A percentile compares a stretch with the other conserved stretches of the same genome.
Conservation (phyloP, 2,888 invertebrate genomes). For the Scotopteryx bipunctaria region DNA sequence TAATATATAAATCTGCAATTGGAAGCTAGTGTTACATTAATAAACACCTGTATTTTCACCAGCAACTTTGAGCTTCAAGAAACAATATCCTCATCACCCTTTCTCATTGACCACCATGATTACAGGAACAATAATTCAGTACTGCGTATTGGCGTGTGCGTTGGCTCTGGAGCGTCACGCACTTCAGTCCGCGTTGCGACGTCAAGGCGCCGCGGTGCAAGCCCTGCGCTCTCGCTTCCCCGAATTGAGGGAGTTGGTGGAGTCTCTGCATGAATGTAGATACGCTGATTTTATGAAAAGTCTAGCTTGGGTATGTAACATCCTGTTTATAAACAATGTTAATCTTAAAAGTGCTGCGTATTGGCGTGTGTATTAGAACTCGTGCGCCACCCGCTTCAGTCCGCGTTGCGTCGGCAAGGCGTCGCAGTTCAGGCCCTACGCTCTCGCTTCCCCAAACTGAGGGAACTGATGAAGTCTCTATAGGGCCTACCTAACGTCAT, state of each 20-base stretch:
- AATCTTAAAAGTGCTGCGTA: too few species aligned
- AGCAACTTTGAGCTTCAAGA: too few species aligned
- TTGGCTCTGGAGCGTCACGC: slow-evolving; percentile 81
- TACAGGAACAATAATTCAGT: slow-evolving; percentile 84
- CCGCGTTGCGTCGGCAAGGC: slow-evolving; percentile 80
- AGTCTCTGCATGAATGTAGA: slow-evolving; percentile 94
- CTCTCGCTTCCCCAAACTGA: slow-evolving; percentile 84
- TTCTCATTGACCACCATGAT: slow-evolving; percentile 42
- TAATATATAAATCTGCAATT: too few species aligned
- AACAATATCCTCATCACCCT: neutral
- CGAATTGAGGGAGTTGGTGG: slow-evolving; percentile 85
- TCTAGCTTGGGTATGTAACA: slow-evolving; percentile 75
- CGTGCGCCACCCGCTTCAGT: slow-evolving; percentile 80
- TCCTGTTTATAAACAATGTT: too few species aligned
- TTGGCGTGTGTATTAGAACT: slow-evolving; percentile 81
- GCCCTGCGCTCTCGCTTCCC: slow-evolving; percentile 87
- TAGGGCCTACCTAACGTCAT: too few species aligned
- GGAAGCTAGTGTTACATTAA: too few species aligned
- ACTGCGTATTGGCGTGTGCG: slow-evolving; percentile 83
- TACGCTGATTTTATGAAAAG: slow-evolving; percentile 93
- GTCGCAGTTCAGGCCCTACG: slow-evolving; percentile 92
- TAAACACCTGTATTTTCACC: too few species aligned
- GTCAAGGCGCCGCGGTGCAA: slow-evolving; percentile 88
- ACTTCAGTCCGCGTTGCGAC: slow-evolving; percentile 77
- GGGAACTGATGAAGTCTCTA: slow-evolving; percentile 89